These are phyloP conservation scores for Eulemur albifrons DNA, from an alignment of 2,797 vertebrate species.

Conservation along the genomic window DNA sequence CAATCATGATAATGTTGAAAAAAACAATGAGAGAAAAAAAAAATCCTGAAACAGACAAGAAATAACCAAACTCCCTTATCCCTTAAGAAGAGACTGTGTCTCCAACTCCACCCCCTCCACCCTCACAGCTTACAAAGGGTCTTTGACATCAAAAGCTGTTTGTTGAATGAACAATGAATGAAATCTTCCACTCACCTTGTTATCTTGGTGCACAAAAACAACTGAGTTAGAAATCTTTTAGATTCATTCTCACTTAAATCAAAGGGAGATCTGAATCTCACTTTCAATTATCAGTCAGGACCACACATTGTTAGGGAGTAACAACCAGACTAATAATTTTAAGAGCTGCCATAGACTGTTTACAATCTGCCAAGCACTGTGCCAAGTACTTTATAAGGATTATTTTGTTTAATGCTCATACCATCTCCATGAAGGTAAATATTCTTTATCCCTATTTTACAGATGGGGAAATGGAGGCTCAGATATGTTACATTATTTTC, in stretches of 20 bases:
- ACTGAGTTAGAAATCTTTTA: not conserved
- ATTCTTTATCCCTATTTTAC: not conserved
- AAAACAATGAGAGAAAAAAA: not conserved
- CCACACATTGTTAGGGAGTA: not conserved
- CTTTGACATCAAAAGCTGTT: not conserved
- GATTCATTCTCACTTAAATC: not conserved
- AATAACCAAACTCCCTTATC: not conserved
- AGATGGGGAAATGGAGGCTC: not conserved
- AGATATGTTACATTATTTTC: not conserved
- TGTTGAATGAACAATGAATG: not conserved
- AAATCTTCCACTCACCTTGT: not conserved
- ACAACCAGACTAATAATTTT: not conserved
- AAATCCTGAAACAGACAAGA: not conserved
- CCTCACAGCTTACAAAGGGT: not conserved
- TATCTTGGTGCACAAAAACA: not conserved
- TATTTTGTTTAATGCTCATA: not conserved
- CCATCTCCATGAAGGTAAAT: not conserved
- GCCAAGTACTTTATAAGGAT: not conserved
- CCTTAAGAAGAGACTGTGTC: not conserved
- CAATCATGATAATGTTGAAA: not conserved
- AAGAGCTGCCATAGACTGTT: not conserved
- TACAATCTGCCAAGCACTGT: not conserved
- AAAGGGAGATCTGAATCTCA: constrained; percentile 4
- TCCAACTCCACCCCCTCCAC: not conserved
- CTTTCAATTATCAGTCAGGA: not conserved